Base-by-base conservation (phyloP, 2,113 vertebrate species). In the Gasterosteus nipponicus region DNA sequence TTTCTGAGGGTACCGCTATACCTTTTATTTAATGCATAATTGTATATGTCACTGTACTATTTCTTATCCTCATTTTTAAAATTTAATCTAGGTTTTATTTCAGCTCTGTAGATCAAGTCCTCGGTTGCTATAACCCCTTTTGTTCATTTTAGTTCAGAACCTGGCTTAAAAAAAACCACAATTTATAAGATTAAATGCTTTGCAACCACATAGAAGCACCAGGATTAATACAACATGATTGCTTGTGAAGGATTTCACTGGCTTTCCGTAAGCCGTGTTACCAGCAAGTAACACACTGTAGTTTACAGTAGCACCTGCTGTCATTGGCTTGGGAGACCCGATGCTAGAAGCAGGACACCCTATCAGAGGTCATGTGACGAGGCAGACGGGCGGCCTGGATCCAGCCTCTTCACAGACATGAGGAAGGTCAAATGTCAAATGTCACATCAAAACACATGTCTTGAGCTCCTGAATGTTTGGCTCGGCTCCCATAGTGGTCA, bases 361-460 rank as follows among this genome's bases (percentile, higher is more conserved):
- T 29, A 2, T 42, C 15, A n/a, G 22, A 12, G 31, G 41, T 38
- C 33, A 14, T 14, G 35, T 38, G 6, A 26, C 33, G 3, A 22
- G 10, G 35, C 51, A 47, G 33, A 57, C 0, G 44, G 57, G 51
- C 61, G 5, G 35, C 7, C 41, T 19, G 12, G n/a, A 75, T 10
- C 35, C 14, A 8, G 53, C 42, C 29, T 29, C 53, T 46, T 57
- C 6, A 39, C 61, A 62, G 68, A n/a, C 35, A 22, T 15, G 60
- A 56, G 19, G 12, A 31, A 54, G 46, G 62, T 46, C 65, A 75
- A 67, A 78, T 76, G 59, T 7, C 63, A 39, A 57, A 58, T 72
- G 56, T 68, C 35, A 41, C 61, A 60, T 68, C 35, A 41, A 56
- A 60, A 41, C 39, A 16, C 49, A 67, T 2, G 44, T n/a, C 57